Conservation (phyloP, 2,797 vertebrate species). For the Knipowitschia caucasica region DNA sequence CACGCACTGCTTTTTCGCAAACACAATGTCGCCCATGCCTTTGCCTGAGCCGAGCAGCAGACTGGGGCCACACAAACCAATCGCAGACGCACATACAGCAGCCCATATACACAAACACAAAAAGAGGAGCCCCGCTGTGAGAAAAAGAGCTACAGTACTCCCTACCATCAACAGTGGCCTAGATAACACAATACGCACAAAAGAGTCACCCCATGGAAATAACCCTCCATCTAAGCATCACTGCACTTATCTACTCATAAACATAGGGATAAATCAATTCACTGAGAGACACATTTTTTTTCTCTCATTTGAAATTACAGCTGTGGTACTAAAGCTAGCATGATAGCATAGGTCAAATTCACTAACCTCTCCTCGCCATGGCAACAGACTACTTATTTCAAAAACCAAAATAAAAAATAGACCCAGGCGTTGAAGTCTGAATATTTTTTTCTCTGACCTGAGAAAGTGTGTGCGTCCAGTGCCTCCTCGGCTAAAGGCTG, state of each 20-base stretch:
- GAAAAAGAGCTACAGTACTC: conserved; percentile 73
- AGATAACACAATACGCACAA: conserved; percentile 78
- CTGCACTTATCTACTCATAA: conserved; percentile 79
- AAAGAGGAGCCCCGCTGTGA: conserved; percentile 59
- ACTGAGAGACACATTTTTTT: conserved; percentile 65
- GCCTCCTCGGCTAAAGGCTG: conserved; percentile 28
- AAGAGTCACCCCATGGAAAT: conserved; percentile 74
- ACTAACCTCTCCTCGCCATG: conserved; percentile 75
- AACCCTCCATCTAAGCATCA: conserved; percentile 76
- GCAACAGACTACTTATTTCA: conserved; percentile 62
- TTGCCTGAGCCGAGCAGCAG: conserved; percentile 49
- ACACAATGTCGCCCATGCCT: conserved; percentile 58
- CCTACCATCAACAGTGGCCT: conserved; percentile 75
- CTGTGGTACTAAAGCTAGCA: conserved; percentile 68
- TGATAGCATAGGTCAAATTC: conserved; percentile 77
- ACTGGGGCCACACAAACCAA: conserved; percentile 45
- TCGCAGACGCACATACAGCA: conserved; percentile 47
- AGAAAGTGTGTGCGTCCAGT: conserved; percentile 28
- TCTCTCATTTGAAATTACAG: conserved; percentile 75
- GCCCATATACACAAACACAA: conserved; percentile 55
- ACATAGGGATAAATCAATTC: conserved; percentile 78
- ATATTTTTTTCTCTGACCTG: conserved; percentile 47
- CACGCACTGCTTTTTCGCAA: conserved; percentile 50
- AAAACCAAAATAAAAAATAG: conserved; percentile 1
- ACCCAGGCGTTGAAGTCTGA: conserved; percentile 63